Conservation (phyloP, 2,797 vertebrate genomes). For the Crocidura indochinensis region DNA sequence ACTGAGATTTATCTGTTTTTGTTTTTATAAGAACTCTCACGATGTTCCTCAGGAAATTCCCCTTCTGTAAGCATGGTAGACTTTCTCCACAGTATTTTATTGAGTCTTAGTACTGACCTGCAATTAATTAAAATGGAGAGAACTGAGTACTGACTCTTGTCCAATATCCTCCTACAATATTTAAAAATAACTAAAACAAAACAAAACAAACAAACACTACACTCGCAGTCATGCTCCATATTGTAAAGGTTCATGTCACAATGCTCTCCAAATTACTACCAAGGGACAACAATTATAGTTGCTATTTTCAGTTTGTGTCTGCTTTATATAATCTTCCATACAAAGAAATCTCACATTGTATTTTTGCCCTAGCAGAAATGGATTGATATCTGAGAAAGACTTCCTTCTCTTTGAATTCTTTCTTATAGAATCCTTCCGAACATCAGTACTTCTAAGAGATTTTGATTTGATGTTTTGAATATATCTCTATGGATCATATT, state of each 20-base stretch:
- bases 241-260: neutral
- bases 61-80: neutral
- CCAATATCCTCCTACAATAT: neutral
- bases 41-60: neutral
- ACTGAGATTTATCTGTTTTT: neutral
- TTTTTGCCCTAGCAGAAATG: slow-evolving; percentile 29
- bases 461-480: slow-evolving; percentile 26
- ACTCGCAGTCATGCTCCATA: neutral
- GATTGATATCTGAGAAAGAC: neutral
- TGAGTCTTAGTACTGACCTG: neutral
- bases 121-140: neutral
- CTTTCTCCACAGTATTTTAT: neutral
- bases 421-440: neutral
- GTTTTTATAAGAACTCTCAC: neutral
- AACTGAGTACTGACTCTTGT: neutral
- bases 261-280: neutral
- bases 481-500: neutral
- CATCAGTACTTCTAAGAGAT: neutral
- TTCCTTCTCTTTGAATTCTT: neutral
- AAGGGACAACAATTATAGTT: neutral
- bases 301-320: neutral
- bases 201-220: neutral
- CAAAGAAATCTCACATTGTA: slow-evolving; percentile 5
- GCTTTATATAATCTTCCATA: neutral
- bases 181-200: neutral